Conservation (phyloP, 2,888 invertebrate species). For the Dione vanillae region DNA sequence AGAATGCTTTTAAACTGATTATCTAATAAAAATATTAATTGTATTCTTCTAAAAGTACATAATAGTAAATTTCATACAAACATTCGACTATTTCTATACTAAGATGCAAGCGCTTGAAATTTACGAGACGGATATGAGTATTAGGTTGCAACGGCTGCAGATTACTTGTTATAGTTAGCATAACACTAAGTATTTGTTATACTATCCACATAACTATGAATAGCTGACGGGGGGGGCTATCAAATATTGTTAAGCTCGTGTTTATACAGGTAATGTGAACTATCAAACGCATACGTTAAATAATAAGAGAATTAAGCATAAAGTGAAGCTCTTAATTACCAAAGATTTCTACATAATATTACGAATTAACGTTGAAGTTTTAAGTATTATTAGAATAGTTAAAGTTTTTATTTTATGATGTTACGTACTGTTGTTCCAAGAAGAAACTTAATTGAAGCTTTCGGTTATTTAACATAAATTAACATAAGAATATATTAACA, state of each 20-base stretch:
- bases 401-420: too few species aligned
- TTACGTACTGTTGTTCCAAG: too few species aligned
- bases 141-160: slow-evolving; percentile 36
- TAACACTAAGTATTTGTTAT: slow-evolving; percentile 21
- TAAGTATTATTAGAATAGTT: neutral
- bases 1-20: neutral
- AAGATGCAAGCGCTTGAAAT: slow-evolving; percentile 41
- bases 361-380: neutral
- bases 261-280: slow-evolving; percentile 15
- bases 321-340: neutral
- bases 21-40: neutral
- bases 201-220: slow-evolving; percentile 25
- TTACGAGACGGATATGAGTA: slow-evolving; percentile 38
- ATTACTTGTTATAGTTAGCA: slow-evolving; percentile 29
- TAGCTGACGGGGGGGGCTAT: slow-evolving; percentile 18
- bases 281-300: slow-evolving; percentile 14
- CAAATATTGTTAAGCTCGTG: slow-evolving; percentile 28
- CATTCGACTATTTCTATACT: slow-evolving; percentile 35
- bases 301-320: neutral
- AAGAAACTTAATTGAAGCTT: too few species aligned
- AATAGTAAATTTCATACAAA: slow-evolving; percentile 21
- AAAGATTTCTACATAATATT: neutral
- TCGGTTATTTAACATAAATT: too few species aligned
- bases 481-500: too few species aligned
- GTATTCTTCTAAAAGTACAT: slow-evolving; percentile 23